Evolutionary conservation across 1,140 invertebrate species (phyloP), one percentile per base, ranked within the genome.

Genomic region (Hyposmocoma kahamanoa): DNA sequence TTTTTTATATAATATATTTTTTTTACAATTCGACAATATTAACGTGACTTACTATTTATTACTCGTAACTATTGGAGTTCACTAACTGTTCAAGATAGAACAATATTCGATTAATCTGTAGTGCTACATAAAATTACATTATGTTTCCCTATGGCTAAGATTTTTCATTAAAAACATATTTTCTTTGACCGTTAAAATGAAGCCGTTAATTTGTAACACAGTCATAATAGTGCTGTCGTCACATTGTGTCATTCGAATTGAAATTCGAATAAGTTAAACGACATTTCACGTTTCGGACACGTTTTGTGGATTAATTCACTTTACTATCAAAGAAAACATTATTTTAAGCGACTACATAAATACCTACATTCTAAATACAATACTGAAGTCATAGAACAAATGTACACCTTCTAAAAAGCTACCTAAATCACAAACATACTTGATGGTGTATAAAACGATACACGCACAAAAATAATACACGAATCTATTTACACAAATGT

Each of bases 401-500:
- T 70, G 62, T 74, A 80, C 76, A 80, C 65, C 72, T 63, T 60
- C 47, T 39, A 42, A 54, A 47, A 50, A 51, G 30, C 36, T 54
- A 41, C 9, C 6, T 41, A 21, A 67, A 80, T 77, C 69, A 77
- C 71, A 77, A 73, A 66, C 67, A 74, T 66, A 64, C 62, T 52
- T 60, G 48, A 59, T 58, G 56, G 54, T 60, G 66, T 67, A 62
- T 45, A 67, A 56, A 63, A 56, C 59, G 50, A 41, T 44, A 36
- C 32, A 17, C 18, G 32, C 18, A 36, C 32, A 36, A 45, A 51
- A 22, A 60, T 51, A 57, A 62, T 50, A 62, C 47, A 50, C 66
- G 2, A 38, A 9, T 30, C 17, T 83, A 83, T 80, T 74, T 83
- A 83, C 76, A 83, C 59, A 72, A 74, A 76, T 82, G 52, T 82